These are phyloP conservation scores for Teleopsis dalmanni DNA, from an alignment of 1,140 invertebrate genomes.

Conservation along the genomic window DNA sequence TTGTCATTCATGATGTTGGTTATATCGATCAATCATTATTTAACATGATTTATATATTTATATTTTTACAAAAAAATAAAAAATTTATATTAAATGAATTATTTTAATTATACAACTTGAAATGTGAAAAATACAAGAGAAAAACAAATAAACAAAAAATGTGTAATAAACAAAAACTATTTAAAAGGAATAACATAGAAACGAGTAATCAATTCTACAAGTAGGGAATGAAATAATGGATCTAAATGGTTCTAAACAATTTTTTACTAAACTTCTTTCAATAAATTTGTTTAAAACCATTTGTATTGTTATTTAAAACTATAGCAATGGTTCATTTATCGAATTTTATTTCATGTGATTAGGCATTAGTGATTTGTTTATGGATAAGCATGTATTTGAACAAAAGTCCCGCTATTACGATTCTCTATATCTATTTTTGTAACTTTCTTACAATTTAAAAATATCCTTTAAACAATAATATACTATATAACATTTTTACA, in stretches of 20 bases:
- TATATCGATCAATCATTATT: slow-evolving; percentile 25
- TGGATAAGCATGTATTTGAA: too few species aligned
- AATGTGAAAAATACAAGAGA: neutral
- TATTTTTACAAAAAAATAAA: slow-evolving; percentile 4
- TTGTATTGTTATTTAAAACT: too few species aligned
- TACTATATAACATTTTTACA: too few species aligned
- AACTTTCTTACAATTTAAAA: too few species aligned
- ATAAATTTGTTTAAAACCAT: neutral
- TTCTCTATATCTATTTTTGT: too few species aligned
- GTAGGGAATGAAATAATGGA: too few species aligned
- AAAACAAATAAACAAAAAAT: slow-evolving; percentile 2
- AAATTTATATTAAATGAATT: too few species aligned
- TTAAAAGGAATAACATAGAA: slow-evolving; percentile 5
- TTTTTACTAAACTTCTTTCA: neutral
- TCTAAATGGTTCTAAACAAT: neutral
- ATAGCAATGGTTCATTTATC: too few species aligned
- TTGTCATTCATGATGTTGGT: neutral
- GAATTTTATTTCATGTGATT: too few species aligned
- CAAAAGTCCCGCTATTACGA: too few species aligned
- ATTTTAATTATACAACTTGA: slow-evolving; percentile 5
- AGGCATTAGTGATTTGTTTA: too few species aligned
- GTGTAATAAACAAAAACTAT: slow-evolving; percentile 2
- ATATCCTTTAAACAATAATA: too few species aligned
- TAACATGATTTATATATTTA: slow-evolving; percentile 12
- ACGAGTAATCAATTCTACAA: slow-evolving; percentile 11